Evolutionary conservation across 2,888 invertebrate genomes (phyloP), one percentile per base, ranked within the genome.

Genomic region (Melolontha melolontha): DNA sequence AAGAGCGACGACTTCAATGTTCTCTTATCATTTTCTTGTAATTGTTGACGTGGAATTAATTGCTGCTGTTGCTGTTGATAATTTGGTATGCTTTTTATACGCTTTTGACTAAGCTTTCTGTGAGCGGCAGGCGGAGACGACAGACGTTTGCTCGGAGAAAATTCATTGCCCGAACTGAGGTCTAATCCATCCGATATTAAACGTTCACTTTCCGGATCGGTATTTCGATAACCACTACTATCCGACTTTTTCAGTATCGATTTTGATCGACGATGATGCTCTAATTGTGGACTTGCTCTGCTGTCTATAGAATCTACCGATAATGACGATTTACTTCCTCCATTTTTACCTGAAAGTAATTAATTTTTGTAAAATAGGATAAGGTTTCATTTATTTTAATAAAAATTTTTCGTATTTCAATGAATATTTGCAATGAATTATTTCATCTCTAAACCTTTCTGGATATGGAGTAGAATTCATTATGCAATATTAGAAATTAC

Each of bases 231-330:
- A 71, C 83, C 83, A 74, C 86, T 85, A 78, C 89, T 85, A 76
- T 91, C 90, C 55, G 92, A 90, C 82, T 92, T 92, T 84, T 92
- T 92, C 75, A 92, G 83, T 79, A 93, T 92, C 72, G 92, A 92
- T 81, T 91, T 92, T 68, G 91, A 91, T 75, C 90, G 86, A 40
- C 90, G 85, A 75, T 90, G 89, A 69, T 87, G 86, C 75, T 90
- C 91, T 76, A 89, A 83, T 78, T 89, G 89, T 47, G 90, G 88
- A 75, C 88, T 87, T 39, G 85, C 82, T 49, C 85, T 85, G 77
- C 86, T 86, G 83, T 91, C 90, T 76, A 91, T 88, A 70, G 91
- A 91, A 79, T 91, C 91, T 74, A 87, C 88, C 52, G 91, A 91
- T 72, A 90, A 83, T 72, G 90, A 90, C 74, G 90, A 88, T 81